A percentile compares a stretch with the other conserved stretches of the same genome.
phyloP scores from a whole-genome alignment of 2,113 vertebrate genomes.

The Microcebus murinus region DNA sequence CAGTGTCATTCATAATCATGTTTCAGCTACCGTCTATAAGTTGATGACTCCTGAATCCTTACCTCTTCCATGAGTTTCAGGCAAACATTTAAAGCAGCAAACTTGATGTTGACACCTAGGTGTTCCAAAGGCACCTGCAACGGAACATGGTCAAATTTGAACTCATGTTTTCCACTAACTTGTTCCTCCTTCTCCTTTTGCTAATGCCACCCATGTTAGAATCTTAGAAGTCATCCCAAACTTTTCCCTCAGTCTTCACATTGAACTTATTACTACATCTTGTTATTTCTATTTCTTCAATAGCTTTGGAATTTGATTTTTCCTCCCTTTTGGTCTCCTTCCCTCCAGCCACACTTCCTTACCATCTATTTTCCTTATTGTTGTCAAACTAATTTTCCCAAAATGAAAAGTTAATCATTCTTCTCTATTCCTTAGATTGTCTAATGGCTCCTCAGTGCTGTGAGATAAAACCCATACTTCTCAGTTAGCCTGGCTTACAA shows the following conservation, averaged over 20 bases:
- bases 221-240: not conserved
- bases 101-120: not conserved
- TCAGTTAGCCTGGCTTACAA: not conserved
- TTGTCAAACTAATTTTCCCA: constrained; percentile 17
- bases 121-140: not conserved
- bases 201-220: not conserved
- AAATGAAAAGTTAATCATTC: not conserved
- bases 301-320: constrained; percentile 46
- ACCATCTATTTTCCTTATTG: not conserved
- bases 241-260: not conserved
- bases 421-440: constrained; percentile 23
- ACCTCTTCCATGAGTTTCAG: constrained; percentile 8
- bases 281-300: constrained; percentile 43
- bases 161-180: not conserved
- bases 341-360: not conserved
- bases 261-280: constrained; percentile 37
- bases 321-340: not conserved
- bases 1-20: not conserved
- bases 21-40: not conserved
- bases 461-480: not conserved
- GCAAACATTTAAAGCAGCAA: not conserved
- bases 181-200: not conserved
- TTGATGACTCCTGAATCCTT: not conserved
- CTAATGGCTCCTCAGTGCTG: not conserved
- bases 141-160: not conserved